These are phyloP conservation scores for Amphipoea oculea DNA, from an alignment of 2,888 invertebrate species.

Conservation along the genomic window DNA sequence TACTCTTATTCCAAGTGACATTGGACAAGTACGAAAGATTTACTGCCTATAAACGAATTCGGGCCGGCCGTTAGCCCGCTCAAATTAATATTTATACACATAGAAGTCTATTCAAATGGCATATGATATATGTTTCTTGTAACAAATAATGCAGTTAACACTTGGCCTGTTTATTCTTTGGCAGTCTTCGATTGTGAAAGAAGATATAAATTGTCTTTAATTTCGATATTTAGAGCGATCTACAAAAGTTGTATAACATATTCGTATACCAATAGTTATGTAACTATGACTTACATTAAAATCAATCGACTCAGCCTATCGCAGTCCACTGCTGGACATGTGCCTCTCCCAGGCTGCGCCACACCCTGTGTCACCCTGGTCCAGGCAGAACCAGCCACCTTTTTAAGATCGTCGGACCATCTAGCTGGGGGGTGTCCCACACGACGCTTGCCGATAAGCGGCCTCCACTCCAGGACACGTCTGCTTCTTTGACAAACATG, in stretches of 20 bases:
- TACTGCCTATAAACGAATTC: constrained; percentile 68
- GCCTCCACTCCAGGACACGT: background rate
- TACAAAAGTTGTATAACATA: background rate
- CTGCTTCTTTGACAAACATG: background rate
- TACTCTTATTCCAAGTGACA: constrained; percentile 65
- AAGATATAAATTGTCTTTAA: constrained; percentile 24
- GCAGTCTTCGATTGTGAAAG: constrained; percentile 33
- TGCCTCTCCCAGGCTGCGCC: too few species aligned
- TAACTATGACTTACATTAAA: background rate
- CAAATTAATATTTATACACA: constrained; percentile 81
- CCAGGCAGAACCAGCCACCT: too few species aligned
- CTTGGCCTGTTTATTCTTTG: constrained; percentile 52
- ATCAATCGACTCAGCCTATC: background rate
- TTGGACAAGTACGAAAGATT: constrained; percentile 69
- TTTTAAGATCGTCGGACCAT: too few species aligned
- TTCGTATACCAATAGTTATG: background rate
- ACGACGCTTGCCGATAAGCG: too few species aligned
- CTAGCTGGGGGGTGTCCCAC: too few species aligned
- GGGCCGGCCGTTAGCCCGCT: constrained; percentile 62
- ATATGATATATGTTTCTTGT: constrained; percentile 70
- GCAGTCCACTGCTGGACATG: too few species aligned
- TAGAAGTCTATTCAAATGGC: constrained; percentile 72
- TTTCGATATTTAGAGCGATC: constrained; percentile 17
- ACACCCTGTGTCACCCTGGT: too few species aligned
- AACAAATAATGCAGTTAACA: constrained; percentile 71